Conservation (phyloP, 2,113 vertebrate genomes). For the Artemisiospiza belli region DNA sequence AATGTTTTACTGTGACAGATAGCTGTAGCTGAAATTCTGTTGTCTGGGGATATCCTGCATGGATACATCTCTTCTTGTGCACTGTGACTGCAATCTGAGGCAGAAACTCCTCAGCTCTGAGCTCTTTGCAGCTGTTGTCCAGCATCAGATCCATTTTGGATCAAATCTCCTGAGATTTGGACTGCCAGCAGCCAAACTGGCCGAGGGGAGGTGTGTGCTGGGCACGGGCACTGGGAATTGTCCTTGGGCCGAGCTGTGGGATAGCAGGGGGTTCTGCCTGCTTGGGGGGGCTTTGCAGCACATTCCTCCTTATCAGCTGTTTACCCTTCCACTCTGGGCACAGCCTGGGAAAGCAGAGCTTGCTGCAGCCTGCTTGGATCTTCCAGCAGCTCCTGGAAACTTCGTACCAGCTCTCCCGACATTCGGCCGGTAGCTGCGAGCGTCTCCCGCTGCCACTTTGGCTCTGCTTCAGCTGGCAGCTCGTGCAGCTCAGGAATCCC, state of each 20-base stretch:
- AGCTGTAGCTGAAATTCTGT: background rate
- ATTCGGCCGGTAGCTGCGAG: rapidly evolving
- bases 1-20: background rate
- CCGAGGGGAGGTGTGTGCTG: rapidly evolving
- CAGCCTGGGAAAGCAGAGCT: background rate
- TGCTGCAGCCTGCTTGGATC: background rate
- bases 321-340: background rate
- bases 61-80: background rate
- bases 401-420: background rate
- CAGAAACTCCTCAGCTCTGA: background rate
- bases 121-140: conserved; percentile 15
- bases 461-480: conserved; percentile 19
- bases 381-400: conserved; percentile 30
- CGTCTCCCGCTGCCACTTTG: background rate
- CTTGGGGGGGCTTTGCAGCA: background rate
- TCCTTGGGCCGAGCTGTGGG: background rate
- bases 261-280: background rate
- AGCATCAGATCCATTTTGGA: background rate
- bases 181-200: background rate
- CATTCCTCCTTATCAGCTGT: background rate
- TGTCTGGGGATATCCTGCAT: background rate
- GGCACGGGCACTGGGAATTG: background rate
- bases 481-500: background rate
- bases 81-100: rapidly evolving
- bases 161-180: background rate